These are phyloP conservation scores for Paedocypris sp. DNA, from an alignment of 2,113 vertebrate genomes.

Conservation along the genomic window DNA sequence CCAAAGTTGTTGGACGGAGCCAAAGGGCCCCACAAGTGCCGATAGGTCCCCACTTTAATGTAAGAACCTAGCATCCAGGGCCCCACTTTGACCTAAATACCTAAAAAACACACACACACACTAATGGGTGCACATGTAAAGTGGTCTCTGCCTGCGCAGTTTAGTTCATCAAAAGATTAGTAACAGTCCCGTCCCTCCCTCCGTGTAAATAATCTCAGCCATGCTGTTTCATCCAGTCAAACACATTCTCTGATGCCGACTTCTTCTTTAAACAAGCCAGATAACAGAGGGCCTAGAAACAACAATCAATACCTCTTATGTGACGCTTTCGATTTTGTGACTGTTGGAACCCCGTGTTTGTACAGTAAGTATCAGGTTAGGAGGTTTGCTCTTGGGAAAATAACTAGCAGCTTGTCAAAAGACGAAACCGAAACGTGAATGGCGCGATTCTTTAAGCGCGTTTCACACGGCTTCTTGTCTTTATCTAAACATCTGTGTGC, in stretches of 20 bases:
- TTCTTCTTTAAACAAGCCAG: constrained; percentile 42
- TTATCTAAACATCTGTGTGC: neutral
- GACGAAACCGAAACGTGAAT: neutral
- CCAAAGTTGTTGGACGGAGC: too few relatives aligned
- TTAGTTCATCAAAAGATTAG: constrained; percentile 4
- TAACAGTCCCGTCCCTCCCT: constrained; percentile 25
- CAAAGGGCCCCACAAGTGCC: too few relatives aligned
- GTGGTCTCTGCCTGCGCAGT: constrained; percentile 10
- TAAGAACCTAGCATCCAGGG: too few relatives aligned
- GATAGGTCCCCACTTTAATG: too few relatives aligned
- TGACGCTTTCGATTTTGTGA: too few relatives aligned
- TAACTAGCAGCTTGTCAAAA: neutral
- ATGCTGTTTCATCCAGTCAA: constrained; percentile 38
- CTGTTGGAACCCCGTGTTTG: neutral
- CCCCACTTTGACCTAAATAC: too few relatives aligned
- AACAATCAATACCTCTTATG: constrained; percentile 30
- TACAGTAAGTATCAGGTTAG: neutral
- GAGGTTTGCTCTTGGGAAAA: neutral
- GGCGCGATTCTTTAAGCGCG: neutral
- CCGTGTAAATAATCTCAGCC: constrained; percentile 37
- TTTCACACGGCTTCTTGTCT: neutral
- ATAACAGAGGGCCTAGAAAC: constrained; percentile 36
- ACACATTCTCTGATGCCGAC: constrained; percentile 33
- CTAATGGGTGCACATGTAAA: too few relatives aligned
- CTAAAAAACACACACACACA: too few relatives aligned